These are phyloP conservation scores for Eurytoma adleriae DNA, from an alignment of 2,888 invertebrate genomes.

Conservation along the genomic window DNA sequence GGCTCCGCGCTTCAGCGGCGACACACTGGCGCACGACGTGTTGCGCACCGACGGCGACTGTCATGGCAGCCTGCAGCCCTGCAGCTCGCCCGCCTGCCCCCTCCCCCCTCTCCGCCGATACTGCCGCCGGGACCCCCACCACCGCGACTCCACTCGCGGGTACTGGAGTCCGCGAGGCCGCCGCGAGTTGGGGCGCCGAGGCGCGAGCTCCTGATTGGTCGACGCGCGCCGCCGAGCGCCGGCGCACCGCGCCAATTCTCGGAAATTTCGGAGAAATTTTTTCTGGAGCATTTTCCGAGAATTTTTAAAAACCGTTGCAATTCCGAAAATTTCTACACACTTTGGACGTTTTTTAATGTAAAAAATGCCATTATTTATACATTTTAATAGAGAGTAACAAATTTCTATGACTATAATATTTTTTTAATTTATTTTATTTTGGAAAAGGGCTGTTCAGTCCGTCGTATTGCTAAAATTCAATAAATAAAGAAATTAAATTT, in stretches of 20 bases:
- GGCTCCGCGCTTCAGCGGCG: conserved; percentile 29
- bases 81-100: background rate
- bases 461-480: no score
- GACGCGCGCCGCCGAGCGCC: background rate
- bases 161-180: background rate
- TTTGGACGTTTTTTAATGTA: no score
- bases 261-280: background rate
- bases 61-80: conserved; percentile 64
- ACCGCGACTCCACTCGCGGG: background rate
- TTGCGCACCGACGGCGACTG: conserved; percentile 61
- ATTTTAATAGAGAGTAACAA: no score
- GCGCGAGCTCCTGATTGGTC: background rate
- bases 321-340: no score
- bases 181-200: background rate
- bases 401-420: no score
- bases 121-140: background rate
- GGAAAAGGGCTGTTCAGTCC: no score
- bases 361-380: no score
- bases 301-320: no score
- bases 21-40: conserved; percentile 41
- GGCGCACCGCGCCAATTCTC: background rate
- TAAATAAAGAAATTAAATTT: no score
- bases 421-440: no score
- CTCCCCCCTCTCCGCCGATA: background rate
- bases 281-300: no score